Percentiles rank a stretch among this genome's conserved stretches.
Evolutionary conservation across 2,113 vertebrate genomes (phyloP).

Genomic region (Aphelocoma coerulescens): DNA sequence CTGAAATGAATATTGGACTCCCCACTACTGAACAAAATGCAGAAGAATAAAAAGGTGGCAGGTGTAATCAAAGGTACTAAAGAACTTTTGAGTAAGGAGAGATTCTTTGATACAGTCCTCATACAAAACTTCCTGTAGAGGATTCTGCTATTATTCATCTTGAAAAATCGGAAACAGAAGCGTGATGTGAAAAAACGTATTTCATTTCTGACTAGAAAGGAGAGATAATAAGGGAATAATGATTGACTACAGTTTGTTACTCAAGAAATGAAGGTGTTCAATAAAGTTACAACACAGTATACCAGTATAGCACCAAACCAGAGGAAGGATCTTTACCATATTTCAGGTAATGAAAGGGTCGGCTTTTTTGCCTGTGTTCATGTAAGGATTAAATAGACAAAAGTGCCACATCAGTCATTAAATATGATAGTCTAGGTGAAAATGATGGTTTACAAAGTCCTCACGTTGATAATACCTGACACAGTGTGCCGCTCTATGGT

Average conservation of each 20-base stretch:
- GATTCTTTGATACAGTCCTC: not conserved
- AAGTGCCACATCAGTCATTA: not conserved
- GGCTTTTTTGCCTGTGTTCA: not conserved
- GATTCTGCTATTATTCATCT: not conserved
- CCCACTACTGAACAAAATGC: not conserved
- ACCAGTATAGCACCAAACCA: not conserved
- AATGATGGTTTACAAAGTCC: not conserved
- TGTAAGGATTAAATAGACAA: not conserved
- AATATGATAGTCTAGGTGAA: not conserved
- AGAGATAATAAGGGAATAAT: not conserved
- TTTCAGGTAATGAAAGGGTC: not conserved
- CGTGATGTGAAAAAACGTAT: not conserved
- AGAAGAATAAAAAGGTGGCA: not conserved
- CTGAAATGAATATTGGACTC: not conserved
- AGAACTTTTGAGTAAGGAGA: not conserved
- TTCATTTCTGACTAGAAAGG: not conserved
- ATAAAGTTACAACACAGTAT: not conserved
- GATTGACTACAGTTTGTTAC: not conserved
- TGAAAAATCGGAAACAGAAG: not conserved
- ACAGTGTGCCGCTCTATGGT: not conserved
- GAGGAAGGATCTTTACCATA: not conserved
- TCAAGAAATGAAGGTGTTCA: not conserved
- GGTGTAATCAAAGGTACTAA: not conserved
- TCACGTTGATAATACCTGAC: not conserved
- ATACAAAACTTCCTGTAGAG: not conserved